Conservation (phyloP, 2,797 vertebrate genomes). For the Tenualosa ilisha region DNA sequence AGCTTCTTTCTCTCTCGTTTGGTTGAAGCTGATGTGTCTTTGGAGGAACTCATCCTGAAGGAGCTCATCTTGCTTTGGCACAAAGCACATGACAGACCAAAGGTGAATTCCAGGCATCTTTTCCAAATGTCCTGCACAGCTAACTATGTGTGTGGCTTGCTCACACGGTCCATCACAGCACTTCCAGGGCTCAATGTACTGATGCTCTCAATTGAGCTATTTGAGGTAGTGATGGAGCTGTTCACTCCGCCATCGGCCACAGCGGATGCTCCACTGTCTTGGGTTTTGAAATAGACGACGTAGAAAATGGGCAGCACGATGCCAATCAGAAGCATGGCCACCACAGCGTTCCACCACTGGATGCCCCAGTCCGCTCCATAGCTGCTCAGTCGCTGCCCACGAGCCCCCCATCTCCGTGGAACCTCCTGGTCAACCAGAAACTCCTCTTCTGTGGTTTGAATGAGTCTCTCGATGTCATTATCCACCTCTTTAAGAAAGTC, state of each 20-base stretch:
- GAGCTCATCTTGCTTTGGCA: not conserved
- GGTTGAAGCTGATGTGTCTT: not conserved
- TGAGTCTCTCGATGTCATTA: constrained; percentile 79
- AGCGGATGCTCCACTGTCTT: constrained; percentile 56
- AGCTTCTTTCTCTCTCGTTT: not conserved
- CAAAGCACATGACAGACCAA: not conserved
- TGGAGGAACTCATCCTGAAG: not conserved
- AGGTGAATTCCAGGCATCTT: not conserved
- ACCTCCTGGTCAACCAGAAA: constrained; percentile 42
- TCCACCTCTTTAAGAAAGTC: constrained; percentile 87
- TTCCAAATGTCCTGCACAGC: not conserved
- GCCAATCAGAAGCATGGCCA: constrained; percentile 89
- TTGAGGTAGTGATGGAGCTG: constrained; percentile 45
- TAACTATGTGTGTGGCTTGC: constrained; percentile 35
- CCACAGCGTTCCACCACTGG: constrained; percentile 93
- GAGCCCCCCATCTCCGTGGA: constrained; percentile 45
- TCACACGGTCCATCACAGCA: constrained; percentile 44
- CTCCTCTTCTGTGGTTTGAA: constrained; percentile 69
- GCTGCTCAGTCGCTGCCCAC: constrained; percentile 34
- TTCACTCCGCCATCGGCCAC: constrained; percentile 34
- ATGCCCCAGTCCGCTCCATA: constrained; percentile 87
- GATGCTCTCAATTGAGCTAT: constrained; percentile 43
- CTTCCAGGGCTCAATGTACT: constrained; percentile 21
- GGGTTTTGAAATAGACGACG: constrained; percentile 90
- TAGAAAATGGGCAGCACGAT: constrained; percentile 91